Percentiles rank a stretch among this genome's conserved stretches.
These are phyloP conservation scores for Pheosia tremula DNA, from an alignment of 2,888 invertebrate species.

Conservation along the genomic window DNA sequence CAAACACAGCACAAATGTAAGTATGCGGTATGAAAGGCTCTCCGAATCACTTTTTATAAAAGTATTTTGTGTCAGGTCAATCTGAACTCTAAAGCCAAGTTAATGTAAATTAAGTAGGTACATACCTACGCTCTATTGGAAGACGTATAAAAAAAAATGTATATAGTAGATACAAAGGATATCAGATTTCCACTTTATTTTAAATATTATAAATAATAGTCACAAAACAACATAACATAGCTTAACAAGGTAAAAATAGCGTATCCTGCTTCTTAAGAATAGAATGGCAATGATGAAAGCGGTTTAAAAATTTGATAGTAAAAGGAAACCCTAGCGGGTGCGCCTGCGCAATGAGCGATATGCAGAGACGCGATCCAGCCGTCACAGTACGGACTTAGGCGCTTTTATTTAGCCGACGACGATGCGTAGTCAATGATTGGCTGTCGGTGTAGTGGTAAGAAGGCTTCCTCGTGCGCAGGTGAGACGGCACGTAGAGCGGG, in stretches of 20 bases:
- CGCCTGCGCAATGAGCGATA: conserved; percentile 17
- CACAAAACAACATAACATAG: not conserved
- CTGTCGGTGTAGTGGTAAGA: conserved; percentile 17
- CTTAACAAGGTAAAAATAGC: not conserved
- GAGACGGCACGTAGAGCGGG: conserved; percentile 64
- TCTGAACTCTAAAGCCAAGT: no score
- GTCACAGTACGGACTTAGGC: conserved; percentile 12
- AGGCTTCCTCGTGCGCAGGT: conserved; percentile 50
- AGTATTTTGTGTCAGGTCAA: no score
- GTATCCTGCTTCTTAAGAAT: not conserved
- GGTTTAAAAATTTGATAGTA: not conserved
- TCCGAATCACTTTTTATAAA: no score
- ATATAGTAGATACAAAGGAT: no score
- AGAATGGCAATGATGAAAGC: not conserved
- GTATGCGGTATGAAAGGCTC: no score
- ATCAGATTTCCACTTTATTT: no score
- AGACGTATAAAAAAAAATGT: no score
- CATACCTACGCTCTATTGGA: no score
- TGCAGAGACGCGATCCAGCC: conserved; percentile 6
- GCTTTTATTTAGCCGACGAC: conserved; percentile 13
- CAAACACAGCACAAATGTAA: no score
- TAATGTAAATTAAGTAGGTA: no score
- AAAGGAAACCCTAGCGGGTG: conserved; percentile 14
- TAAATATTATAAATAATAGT: no score
- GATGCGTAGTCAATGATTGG: conserved; percentile 40